Evolutionary conservation across 2,888 invertebrate species (phyloP), one percentile per base, ranked within the genome.

Genomic region (Volucella inanis): DNA sequence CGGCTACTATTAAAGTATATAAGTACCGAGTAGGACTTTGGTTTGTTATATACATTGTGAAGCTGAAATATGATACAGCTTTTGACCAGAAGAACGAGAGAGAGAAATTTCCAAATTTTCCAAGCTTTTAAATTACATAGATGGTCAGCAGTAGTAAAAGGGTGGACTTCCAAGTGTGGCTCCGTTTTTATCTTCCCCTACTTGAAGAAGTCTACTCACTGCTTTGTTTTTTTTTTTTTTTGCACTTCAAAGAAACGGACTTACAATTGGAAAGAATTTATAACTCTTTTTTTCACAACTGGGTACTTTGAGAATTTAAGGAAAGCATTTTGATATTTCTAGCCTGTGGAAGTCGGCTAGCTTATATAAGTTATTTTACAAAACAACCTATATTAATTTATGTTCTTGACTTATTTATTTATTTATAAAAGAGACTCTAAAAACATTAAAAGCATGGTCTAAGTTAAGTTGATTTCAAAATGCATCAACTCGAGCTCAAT

Each of bases 1-100:
- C 72, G 85, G 85, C 85, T 85, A 85, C 85, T 85, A 81, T 81
- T 85, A 81, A 85, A 85, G 85, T 85, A 85, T 85, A 85, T 85
- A 85, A 85, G 80, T 80, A 80, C 71, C 43, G 80, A 70, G 65
- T 65, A 77, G 82, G 77, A 83, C 77, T 83, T 74, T 72, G 82
- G 77, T 77, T 81, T 85, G 80, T 68, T 85, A 85, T 85, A 57
- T 85, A 85, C 85, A 76, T 52, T 80, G 59, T 57, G 65, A 70
- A 41, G 57, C 76, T 85, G 85, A 85, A 85, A 85, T 85, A 81
- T 85, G 85, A 85, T 81, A 85, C 80, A 85, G 85, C 85, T 85
- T 85, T 80, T 85, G 85, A 85, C 85, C 85, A 80, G 76, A 67
- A 72, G 80, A 76, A 72, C 49, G 55, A 54, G 52, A 62, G 67